These are phyloP conservation scores for Heliothis subflexa DNA, from an alignment of 1,140 invertebrate species.

Conservation along the genomic window DNA sequence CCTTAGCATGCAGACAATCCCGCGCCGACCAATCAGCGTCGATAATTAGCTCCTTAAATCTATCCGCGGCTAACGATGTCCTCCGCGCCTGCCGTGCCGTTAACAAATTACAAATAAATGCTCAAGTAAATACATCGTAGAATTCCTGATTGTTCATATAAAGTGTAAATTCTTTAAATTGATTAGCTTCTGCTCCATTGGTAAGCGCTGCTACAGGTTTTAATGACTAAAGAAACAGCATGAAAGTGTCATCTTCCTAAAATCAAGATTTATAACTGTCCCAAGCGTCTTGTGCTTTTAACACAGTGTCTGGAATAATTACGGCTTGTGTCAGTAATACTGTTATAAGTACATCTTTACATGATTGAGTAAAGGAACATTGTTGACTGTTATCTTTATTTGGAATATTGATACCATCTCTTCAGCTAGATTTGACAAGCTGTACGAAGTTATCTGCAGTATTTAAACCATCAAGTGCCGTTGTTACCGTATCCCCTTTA, in stretches of 20 bases:
- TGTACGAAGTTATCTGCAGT: not conserved
- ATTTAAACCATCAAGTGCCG: not conserved
- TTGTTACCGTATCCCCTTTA: not conserved
- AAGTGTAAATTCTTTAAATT: not conserved
- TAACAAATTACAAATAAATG: not conserved
- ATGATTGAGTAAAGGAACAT: too few relatives aligned
- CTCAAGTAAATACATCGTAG: not conserved
- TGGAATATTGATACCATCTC: not conserved
- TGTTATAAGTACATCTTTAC: too few relatives aligned
- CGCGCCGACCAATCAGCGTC: conserved; percentile 1
- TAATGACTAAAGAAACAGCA: too few relatives aligned
- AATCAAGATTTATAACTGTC: too few relatives aligned
- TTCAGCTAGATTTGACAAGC: too few relatives aligned
- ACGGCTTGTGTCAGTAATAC: too few relatives aligned
- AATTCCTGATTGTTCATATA: not conserved
- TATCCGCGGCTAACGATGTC: conserved; percentile 12
- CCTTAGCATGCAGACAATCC: not conserved
- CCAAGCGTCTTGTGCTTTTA: too few relatives aligned
- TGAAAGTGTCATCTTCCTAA: too few relatives aligned
- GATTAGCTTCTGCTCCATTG: not conserved
- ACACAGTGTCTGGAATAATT: too few relatives aligned
- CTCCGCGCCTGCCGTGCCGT: not conserved
- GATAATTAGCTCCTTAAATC: conserved; percentile 39
- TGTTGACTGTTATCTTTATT: too few relatives aligned
- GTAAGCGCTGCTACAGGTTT: not conserved